Evolutionary conservation across 1,140 invertebrate species (phyloP).

Genomic region (Forficula auricularia): DNA sequence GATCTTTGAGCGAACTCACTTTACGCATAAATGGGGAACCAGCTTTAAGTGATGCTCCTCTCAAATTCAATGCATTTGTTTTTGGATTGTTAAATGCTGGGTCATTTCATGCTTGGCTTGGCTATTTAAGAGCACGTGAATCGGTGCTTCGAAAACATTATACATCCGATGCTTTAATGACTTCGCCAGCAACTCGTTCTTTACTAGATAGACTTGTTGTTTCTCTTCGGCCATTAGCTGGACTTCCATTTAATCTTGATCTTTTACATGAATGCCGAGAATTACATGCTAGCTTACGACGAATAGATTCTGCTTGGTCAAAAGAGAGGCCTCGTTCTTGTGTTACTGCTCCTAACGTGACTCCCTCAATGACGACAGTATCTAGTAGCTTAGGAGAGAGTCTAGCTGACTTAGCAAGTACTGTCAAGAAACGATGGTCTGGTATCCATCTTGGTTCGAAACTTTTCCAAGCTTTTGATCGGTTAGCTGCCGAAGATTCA

Average conservation of each 20-base stretch:
- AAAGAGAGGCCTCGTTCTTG: conserved; percentile 49
- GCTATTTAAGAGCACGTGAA: conserved; percentile 63
- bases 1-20: conserved; percentile 70
- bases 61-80: conserved; percentile 80
- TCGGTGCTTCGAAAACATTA: conserved; percentile 68
- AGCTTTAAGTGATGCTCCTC: conserved; percentile 60
- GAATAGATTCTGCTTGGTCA: conserved; percentile 25
- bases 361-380: conserved; percentile 29
- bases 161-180: conserved; percentile 46
- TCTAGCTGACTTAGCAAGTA: conserved; percentile 30
- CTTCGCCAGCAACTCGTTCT: conserved; percentile 39
- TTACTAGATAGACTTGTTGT: conserved; percentile 53
- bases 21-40: conserved; percentile 70
- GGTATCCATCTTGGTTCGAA: conserved; percentile 49
- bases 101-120: conserved; percentile 69
- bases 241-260: conserved; percentile 61
- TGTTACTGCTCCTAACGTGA: conserved; percentile 33
- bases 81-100: conserved; percentile 71
- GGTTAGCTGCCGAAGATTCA: conserved; percentile 41
- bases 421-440: conserved; percentile 51
- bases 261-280: conserved; percentile 61
- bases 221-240: conserved; percentile 53
- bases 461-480: conserved; percentile 49
- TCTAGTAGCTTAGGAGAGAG: not conserved
- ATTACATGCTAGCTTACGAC: conserved; percentile 54